Evolutionary conservation across 2,113 vertebrate species (phyloP).

Genomic region (Tachuris rubrigastra): DNA sequence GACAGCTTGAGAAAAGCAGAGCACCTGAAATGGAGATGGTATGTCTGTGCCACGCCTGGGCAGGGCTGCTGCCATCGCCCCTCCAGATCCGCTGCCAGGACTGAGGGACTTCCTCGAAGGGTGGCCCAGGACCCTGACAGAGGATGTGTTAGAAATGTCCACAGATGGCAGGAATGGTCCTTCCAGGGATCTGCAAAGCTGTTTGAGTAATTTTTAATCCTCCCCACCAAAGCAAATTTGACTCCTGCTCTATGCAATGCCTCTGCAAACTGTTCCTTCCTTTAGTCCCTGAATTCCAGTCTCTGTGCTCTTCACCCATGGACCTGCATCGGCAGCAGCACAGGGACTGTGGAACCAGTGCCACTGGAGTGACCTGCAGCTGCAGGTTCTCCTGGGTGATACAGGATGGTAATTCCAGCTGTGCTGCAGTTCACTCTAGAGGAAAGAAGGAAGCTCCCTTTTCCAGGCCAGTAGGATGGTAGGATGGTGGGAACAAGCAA

Average conservation of each 20-base stretch:
- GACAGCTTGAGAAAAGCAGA: background rate
- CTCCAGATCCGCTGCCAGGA: background rate
- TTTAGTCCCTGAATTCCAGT: background rate
- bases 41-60: background rate
- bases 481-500: background rate
- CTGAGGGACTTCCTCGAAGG: background rate
- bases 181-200: background rate
- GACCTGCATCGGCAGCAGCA: background rate
- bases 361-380: background rate
- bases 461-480: background rate
- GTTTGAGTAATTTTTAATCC: background rate
- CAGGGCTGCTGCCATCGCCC: background rate
- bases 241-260: fast-evolving
- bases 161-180: background rate
- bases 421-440: background rate
- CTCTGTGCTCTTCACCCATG: fast-evolving
- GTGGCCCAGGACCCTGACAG: background rate
- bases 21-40: background rate
- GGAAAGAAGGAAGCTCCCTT: background rate
- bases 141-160: background rate
- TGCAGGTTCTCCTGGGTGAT: background rate
- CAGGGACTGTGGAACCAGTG: background rate
- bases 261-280: background rate
- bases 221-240: background rate
- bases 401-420: background rate